Conservation (phyloP, 2,113 vertebrate species). For the Tinamus guttatus region DNA sequence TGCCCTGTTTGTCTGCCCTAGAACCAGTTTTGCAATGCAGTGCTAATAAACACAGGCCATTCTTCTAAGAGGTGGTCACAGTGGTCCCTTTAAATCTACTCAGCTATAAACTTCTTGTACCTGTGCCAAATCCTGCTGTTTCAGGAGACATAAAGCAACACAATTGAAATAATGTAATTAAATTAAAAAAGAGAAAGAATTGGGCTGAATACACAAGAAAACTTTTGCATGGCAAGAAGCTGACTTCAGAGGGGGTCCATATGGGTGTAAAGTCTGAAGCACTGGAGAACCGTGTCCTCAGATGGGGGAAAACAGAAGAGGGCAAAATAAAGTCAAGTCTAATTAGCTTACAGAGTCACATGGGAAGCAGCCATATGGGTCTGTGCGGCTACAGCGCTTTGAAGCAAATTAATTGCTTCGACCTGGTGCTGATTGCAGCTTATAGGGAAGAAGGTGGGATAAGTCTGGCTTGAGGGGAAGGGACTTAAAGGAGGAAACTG, state of each 20-base stretch:
- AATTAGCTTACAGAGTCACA: constrained; percentile 45
- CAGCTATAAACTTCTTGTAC: neutral
- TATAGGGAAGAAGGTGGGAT: neutral
- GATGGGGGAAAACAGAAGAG: constrained; percentile 19
- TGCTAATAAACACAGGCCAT: neutral
- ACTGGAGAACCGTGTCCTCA: neutral
- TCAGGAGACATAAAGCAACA: neutral
- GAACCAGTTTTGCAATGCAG: neutral
- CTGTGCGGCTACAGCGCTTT: constrained; percentile 35
- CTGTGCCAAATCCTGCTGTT: constrained; percentile 5
- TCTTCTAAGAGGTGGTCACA: neutral
- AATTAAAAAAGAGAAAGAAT: constrained; percentile 25
- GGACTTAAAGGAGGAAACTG: neutral
- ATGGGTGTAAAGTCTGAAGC: neutral
- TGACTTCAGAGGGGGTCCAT: neutral
- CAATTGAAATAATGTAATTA: constrained; percentile 5
- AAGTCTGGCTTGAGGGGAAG: neutral
- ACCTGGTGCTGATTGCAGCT: constrained; percentile 57
- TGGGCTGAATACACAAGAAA: neutral
- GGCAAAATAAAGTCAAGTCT: constrained; percentile 57
- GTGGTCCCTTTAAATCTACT: neutral
- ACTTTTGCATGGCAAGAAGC: neutral
- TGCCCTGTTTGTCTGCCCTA: neutral
- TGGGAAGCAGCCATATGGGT: constrained; percentile 59
- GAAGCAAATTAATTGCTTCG: constrained; percentile 72